These are phyloP conservation scores for Loripinus fragilis DNA, from an alignment of 2,888 invertebrate genomes.

Conservation along the genomic window DNA sequence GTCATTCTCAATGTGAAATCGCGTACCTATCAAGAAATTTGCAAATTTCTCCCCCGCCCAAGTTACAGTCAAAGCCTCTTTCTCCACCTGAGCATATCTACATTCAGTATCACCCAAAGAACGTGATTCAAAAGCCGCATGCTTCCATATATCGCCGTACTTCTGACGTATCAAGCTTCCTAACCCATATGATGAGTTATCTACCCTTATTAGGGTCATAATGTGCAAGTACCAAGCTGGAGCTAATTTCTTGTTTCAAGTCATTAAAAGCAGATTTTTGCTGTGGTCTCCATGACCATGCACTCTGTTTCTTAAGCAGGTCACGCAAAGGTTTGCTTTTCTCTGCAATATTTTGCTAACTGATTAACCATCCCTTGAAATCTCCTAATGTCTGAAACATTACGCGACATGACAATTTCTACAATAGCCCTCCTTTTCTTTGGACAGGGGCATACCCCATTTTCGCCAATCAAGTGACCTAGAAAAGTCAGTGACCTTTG, in stretches of 20 bases:
- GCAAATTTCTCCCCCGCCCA: slow-evolving; percentile 34
- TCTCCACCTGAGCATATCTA: slow-evolving; percentile 4
- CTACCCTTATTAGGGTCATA: slow-evolving; percentile 9
- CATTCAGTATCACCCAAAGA: neutral
- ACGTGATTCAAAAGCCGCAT: neutral
- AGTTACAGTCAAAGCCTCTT: slow-evolving; percentile 15
- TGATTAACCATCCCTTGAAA: slow-evolving; percentile 54
- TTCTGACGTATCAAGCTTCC: neutral
- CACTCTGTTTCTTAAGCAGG: slow-evolving; percentile 22
- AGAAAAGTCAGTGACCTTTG: slow-evolving; percentile 34
- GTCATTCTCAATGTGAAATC: slow-evolving; percentile 7
- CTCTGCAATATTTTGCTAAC: slow-evolving; percentile 38
- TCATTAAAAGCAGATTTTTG: slow-evolving; percentile 5
- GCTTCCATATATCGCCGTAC: neutral
- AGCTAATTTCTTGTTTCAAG: slow-evolving; percentile 24
- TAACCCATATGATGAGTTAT: neutral
- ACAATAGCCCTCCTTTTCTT: slow-evolving; percentile 9
- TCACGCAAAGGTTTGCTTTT: slow-evolving; percentile 37
- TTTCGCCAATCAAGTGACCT: slow-evolving; percentile 35
- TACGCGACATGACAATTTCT: neutral
- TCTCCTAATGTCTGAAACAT: neutral
- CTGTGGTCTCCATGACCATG: slow-evolving; percentile 32
- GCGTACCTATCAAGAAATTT: slow-evolving; percentile 19
- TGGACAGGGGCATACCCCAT: slow-evolving; percentile 10
- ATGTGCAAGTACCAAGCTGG: neutral